Base-by-base conservation (phyloP, 1,140 invertebrate genomes). In the Calliphora vicina region DNA sequence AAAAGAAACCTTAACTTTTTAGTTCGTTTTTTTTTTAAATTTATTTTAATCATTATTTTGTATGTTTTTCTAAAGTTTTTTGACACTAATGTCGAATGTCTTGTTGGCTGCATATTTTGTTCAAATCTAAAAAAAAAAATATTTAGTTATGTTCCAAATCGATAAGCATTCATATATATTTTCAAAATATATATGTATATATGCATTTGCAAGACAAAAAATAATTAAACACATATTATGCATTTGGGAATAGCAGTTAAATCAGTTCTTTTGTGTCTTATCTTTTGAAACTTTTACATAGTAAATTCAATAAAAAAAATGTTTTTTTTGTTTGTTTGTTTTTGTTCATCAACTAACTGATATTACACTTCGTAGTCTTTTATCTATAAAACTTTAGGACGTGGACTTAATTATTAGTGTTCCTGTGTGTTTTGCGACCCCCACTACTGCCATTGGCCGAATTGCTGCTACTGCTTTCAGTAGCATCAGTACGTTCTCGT, bases 401-500 rank as follows among this genome's bases (percentile, higher is more conserved):
- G 74, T 45, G 29, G 27, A 13, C 13, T 67, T 78, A 43, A 25
- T 78, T 78, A 45, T 78, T 78, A 27, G 5, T 78, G 25, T 78
- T 78, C 10, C 74, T 78, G 9, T 78, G 35, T 23, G 35, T 2
- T 78, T 78, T 78, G 42, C 74, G 74, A 10, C 61, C 61, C 17
- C 74, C 74, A 43, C 42, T 78, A 20, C 74, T 29, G 9, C 42
- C 43, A 42, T 17, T 76, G 29, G n/a, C n/a, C n/a, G n/a, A n/a
- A n/a, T n/a, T 78, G 35, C 74, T 29, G 9, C 42, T 78, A 42
- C 29, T 76, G 29, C 50, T n/a, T 29, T 61, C 45, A 84, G 86
- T 85, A 57, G 86, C 87, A 27, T 87, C 84, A 25, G 85, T 83
- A 73, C 87, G 87, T 61, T 76, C 82, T 26, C 82, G 73, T 61